A percentile compares a stretch with the other conserved stretches of the same genome.
phyloP scores from a whole-genome alignment of 2,113 vertebrate species.

The Piliocolobus tephrosceles region DNA sequence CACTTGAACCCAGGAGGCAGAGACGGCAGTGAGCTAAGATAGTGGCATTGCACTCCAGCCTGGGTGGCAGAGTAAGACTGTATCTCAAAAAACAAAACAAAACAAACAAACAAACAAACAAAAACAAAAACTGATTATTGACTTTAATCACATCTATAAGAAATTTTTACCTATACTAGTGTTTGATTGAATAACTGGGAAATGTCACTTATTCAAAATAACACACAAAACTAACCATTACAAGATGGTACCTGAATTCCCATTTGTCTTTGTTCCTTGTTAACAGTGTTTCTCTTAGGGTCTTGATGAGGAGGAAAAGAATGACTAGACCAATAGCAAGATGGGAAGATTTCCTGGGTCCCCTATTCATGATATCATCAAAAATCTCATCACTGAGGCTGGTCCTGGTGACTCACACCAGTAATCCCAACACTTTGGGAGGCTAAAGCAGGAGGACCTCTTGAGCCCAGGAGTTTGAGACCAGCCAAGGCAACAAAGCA shows the following conservation, averaged over 20 bases:
- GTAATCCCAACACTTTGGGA: too few relatives aligned
- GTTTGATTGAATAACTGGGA: background rate
- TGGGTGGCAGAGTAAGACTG: too few relatives aligned
- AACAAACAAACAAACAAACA: too few relatives aligned
- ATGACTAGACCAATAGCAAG: background rate
- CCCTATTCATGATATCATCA: background rate
- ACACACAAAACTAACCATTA: background rate
- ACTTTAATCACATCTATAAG: background rate
- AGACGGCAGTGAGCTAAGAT: too few relatives aligned
- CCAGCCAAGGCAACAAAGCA: too few relatives aligned
- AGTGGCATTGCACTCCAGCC: too few relatives aligned
- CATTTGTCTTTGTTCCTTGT: background rate
- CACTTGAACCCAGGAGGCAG: too few relatives aligned
- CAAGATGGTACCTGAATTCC: background rate
- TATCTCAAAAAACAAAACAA: background rate
- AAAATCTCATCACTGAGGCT: background rate
- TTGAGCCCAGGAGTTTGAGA: too few relatives aligned
- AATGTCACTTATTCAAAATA: background rate
- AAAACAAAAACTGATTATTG: background rate
- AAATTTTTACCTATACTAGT: background rate
- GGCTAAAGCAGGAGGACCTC: too few relatives aligned
- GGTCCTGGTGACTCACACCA: too few relatives aligned
- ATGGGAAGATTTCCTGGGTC: background rate
- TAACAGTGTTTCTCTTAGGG: background rate
- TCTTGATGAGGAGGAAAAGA: background rate